phyloP scores from a whole-genome alignment of 2,113 vertebrate genomes.

The Xyrauchen texanus region DNA sequence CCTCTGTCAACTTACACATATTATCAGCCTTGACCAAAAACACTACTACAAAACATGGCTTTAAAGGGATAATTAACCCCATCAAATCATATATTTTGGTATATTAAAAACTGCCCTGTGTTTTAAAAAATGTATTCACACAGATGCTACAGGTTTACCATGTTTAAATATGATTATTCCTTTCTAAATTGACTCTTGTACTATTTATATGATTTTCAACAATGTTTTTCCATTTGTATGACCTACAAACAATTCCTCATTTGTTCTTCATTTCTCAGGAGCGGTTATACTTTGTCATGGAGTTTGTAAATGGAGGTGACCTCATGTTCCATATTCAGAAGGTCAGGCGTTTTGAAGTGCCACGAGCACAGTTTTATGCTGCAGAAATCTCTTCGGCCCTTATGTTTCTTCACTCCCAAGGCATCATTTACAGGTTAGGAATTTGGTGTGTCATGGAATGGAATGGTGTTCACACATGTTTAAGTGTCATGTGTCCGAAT shows the following conservation, averaged over 20 bases:
- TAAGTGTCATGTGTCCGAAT: neutral
- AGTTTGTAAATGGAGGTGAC: slow-evolving; percentile 96
- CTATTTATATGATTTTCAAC: too few relatives aligned
- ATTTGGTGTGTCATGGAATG: neutral
- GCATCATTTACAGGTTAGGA: slow-evolving; percentile 86
- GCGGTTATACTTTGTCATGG: slow-evolving; percentile 98
- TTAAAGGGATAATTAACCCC: too few relatives aligned
- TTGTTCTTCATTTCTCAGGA: slow-evolving; percentile 74
- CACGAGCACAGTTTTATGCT: slow-evolving; percentile 91
- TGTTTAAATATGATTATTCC: neutral
- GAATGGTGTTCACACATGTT: neutral
- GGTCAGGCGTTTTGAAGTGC: slow-evolving; percentile 92
- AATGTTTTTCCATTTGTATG: too few relatives aligned
- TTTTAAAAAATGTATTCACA: too few relatives aligned
- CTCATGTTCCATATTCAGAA: slow-evolving; percentile 99
- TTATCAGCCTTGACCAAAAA: neutral
- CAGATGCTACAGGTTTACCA: too few relatives aligned
- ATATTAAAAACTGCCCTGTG: too few relatives aligned
- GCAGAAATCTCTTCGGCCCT: slow-evolving; percentile 96
- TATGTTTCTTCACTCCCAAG: slow-evolving; percentile 93
- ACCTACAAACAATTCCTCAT: too few relatives aligned
- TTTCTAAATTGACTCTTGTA: too few relatives aligned
- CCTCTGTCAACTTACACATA: neutral
- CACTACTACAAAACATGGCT: neutral
- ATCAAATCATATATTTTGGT: too few relatives aligned